These are phyloP conservation scores for Stegostoma tigrinum DNA, from an alignment of 2,113 vertebrate species.

Conservation along the genomic window DNA sequence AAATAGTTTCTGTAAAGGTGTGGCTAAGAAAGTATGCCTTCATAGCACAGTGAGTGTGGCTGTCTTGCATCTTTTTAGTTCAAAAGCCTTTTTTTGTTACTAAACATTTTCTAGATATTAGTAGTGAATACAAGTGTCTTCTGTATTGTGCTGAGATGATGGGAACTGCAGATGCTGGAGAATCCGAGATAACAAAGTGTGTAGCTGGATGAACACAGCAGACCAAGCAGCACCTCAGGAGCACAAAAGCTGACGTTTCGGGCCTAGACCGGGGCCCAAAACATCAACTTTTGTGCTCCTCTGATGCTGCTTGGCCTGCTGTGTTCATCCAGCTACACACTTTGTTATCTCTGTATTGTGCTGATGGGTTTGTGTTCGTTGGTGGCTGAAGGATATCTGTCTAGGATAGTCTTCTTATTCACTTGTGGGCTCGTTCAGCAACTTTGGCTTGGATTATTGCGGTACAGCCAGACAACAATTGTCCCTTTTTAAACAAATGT, in stretches of 20 bases:
- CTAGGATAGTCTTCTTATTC: neutral
- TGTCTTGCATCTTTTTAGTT: neutral
- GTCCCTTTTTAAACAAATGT: neutral
- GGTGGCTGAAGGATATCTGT: neutral
- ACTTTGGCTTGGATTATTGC: neutral
- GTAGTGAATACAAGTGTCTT: neutral
- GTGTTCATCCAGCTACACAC: no score
- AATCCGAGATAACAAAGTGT: no score
- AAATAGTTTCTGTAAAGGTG: neutral
- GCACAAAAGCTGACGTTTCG: no score
- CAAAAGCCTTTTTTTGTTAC: neutral
- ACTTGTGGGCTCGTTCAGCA: neutral
- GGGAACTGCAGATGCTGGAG: no score
- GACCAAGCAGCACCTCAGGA: no score
- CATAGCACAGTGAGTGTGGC: neutral
- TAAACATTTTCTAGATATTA: neutral
- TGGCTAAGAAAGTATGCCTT: no score
- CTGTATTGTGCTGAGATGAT: neutral
- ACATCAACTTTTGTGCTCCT: no score
- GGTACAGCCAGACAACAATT: neutral
- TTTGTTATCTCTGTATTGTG: neutral
- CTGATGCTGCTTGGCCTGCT: no score
- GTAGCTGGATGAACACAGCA: no score
- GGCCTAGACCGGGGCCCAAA: no score
- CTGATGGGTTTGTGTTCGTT: neutral